Evolutionary conservation across 2,113 vertebrate species (phyloP).

Genomic region (Mellivora capensis): DNA sequence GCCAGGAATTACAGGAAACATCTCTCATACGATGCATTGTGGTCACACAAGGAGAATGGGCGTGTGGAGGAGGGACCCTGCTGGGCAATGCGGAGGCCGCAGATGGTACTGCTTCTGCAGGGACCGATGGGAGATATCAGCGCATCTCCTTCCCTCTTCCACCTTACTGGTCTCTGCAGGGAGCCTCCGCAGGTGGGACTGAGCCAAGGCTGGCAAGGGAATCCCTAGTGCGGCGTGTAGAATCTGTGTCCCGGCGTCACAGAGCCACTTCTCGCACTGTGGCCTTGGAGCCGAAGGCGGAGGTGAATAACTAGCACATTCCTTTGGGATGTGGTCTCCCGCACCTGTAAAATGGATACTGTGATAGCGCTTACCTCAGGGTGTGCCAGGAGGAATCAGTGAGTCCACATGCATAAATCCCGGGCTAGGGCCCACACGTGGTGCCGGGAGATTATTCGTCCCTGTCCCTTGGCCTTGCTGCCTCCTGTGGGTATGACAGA

Average conservation of each 20-base stretch:
- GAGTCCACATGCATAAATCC: background rate
- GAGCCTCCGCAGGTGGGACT: background rate
- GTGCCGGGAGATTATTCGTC: background rate
- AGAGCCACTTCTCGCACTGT: background rate
- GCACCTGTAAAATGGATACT: background rate
- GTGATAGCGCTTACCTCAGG: background rate
- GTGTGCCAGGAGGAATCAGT: background rate
- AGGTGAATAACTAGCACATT: background rate
- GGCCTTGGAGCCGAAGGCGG: background rate
- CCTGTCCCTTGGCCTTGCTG: background rate
- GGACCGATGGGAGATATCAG: background rate
- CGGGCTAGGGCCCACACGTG: background rate
- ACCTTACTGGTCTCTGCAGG: background rate
- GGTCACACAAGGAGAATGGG: no score
- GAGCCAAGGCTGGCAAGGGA: background rate
- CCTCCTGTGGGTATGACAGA: background rate
- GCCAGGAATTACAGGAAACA: background rate
- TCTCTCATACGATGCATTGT: no score
- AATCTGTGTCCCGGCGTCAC: background rate
- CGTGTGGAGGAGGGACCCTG: background rate
- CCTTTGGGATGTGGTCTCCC: background rate
- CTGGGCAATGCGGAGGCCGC: no score
- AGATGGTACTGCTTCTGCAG: accelerated
- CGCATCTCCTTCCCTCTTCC: background rate
- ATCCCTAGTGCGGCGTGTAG: background rate